Evolutionary conservation across 1,140 invertebrate genomes (phyloP).

Genomic region (Drosophila bocki): DNA sequence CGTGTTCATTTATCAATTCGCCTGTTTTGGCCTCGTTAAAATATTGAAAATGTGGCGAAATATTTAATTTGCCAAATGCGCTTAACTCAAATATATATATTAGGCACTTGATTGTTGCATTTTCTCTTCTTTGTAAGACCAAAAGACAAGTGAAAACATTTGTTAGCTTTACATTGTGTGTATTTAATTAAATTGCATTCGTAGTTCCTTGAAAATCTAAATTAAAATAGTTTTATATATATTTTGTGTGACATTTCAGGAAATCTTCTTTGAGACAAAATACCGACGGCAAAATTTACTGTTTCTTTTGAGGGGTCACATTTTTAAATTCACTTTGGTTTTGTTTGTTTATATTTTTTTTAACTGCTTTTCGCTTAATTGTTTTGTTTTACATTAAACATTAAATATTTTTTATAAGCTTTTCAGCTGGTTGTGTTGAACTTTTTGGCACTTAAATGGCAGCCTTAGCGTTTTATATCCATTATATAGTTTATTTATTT

Average conservation of each 20-base stretch:
- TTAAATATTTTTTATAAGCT: constrained; percentile 45
- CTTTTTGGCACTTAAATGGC: constrained; percentile 60
- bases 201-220: background rate
- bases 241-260: constrained; percentile 14
- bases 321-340: constrained; percentile 16
- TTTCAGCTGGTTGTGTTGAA: constrained; percentile 59
- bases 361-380: constrained; percentile 46
- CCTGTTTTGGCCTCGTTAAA: constrained; percentile 56
- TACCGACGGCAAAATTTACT: constrained; percentile 3
- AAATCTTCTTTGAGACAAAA: constrained; percentile 8
- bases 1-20: constrained; percentile 59
- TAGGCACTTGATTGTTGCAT: constrained; percentile 40
- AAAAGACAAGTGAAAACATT: constrained; percentile 6
- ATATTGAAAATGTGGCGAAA: constrained; percentile 55
- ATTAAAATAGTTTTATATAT: background rate
- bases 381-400: constrained; percentile 49
- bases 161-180: constrained; percentile 23
- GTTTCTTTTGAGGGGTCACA: background rate
- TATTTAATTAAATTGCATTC: constrained; percentile 22
- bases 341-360: constrained; percentile 49
- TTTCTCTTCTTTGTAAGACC: constrained; percentile 11
- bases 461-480: constrained; percentile 62
- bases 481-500: constrained; percentile 67
- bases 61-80: constrained; percentile 55
- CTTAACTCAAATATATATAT: constrained; percentile 40